phyloP scores from a whole-genome alignment of 1,140 invertebrate species.

The Drosophila novamexicana region DNA sequence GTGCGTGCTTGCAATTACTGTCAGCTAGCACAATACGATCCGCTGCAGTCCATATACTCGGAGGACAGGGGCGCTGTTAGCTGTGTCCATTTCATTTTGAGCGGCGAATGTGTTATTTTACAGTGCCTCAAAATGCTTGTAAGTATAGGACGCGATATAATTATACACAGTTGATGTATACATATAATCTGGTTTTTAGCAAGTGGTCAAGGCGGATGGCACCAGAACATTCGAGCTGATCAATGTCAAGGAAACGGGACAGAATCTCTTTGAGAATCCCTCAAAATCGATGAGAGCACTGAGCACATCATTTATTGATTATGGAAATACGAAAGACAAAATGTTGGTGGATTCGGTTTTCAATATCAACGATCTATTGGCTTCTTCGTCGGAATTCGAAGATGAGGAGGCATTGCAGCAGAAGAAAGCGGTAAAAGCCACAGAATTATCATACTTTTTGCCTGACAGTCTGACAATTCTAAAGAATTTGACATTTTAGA shows the following conservation, averaged over 20 bases:
- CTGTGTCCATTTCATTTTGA: slow-evolving; percentile 73
- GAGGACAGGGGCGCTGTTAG: slow-evolving; percentile 66
- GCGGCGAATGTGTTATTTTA: slow-evolving; percentile 77
- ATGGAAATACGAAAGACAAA: background rate
- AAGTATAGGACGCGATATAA: background rate
- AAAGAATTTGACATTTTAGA: slow-evolving; percentile 18
- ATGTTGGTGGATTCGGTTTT: background rate
- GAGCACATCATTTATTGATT: background rate
- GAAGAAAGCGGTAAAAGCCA: slow-evolving; percentile 19
- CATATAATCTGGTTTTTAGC: background rate
- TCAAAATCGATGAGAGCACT: background rate
- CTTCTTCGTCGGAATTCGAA: slow-evolving; percentile 30
- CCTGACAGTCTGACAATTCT: background rate
- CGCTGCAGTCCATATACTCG: slow-evolving; percentile 69
- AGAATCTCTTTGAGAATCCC: background rate
- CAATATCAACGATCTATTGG: slow-evolving; percentile 27
- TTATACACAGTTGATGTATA: background rate
- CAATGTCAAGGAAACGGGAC: background rate
- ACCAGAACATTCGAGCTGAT: slow-evolving; percentile 21
- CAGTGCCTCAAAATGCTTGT: slow-evolving; percentile 77
- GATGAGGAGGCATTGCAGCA: background rate
- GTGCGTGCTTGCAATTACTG: slow-evolving; percentile 61
- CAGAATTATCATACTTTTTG: background rate
- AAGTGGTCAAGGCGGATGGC: slow-evolving; percentile 23
- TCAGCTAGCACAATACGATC: slow-evolving; percentile 62